Base-by-base conservation (phyloP, 2,113 vertebrate genomes). In the Serilophus lunatus region DNA sequence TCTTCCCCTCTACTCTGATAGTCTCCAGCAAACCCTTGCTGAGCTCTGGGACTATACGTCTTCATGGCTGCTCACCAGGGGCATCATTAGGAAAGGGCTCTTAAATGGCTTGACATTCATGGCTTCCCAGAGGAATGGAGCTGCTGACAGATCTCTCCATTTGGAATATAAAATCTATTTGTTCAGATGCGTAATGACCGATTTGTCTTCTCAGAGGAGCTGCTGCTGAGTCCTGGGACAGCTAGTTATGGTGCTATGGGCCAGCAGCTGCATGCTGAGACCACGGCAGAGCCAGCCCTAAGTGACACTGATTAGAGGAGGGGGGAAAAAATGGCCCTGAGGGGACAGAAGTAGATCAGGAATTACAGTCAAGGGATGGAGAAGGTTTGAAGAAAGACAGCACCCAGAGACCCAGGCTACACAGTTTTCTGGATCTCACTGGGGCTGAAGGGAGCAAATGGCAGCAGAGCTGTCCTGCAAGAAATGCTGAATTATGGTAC, bases 151-250 rank as follows among this genome's bases (percentile, higher is more conserved):
- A 96, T 94, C 95, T 97, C 96, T 92, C 93, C 94, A 93, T 93
- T 96, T 95, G 96, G 96, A 96, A 96, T 96, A 95, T 78, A 94
- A 96, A 96, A 96, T 95, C 95, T 97, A 87, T 97, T 97, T 96
- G 94, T 97, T 97, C 93, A 96, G 96, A 97, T 94, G 96, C 93
- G 86, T 96, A 97, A 97, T 96, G 96, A 96, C 92, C 84, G 56
- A 96, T 97, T 95, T 85, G 87, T 97, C 95, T 94, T 96, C 92
- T 93, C 79, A 72, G 86, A 92, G 92, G 92, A 87, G 88, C 56
- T 70, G 92, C 94, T 90, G 94, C 86, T 51, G 89, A 95, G 91
- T 82, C 78, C 90, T 82, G 94, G 95, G 95, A 95, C 61, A 71
- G 82, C 77, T 82, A 50, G 92, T 82, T 88, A 70, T 9, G 1